phyloP scores from a whole-genome alignment of 2,888 invertebrate species.

The Melangyna quadrimaculata region DNA sequence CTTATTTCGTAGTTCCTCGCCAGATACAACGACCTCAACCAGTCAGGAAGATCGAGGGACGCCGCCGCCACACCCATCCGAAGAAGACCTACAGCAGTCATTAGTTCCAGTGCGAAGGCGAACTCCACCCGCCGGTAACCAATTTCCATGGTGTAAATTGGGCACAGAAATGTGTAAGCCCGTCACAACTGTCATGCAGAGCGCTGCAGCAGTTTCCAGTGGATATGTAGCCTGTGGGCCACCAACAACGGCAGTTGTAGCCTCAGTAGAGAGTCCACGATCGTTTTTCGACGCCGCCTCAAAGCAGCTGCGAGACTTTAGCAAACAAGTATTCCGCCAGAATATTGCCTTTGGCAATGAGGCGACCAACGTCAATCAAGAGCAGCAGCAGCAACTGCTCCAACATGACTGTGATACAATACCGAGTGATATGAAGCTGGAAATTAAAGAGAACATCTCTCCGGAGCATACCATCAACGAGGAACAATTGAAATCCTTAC shows the following conservation, averaged over 20 bases:
- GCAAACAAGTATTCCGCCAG: slow-evolving; percentile 80
- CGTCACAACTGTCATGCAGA: slow-evolving; percentile 68
- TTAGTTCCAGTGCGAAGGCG: slow-evolving; percentile 72
- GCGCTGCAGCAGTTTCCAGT: slow-evolving; percentile 66
- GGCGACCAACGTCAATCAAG: slow-evolving; percentile 67
- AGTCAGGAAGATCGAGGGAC: slow-evolving; percentile 24
- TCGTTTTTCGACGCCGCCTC: slow-evolving; percentile 79
- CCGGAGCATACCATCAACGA: slow-evolving; percentile 83
- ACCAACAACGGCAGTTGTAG: slow-evolving; percentile 71
- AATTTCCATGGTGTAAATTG: slow-evolving; percentile 72
- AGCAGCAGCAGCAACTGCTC: slow-evolving; percentile 63
- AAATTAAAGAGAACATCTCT: slow-evolving; percentile 85
- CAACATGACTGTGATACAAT: slow-evolving; percentile 81
- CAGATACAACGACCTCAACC: slow-evolving; percentile 72
- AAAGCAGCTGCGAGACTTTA: slow-evolving; percentile 78
- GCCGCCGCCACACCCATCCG: slow-evolving; percentile 8
- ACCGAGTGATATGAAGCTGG: slow-evolving; percentile 83
- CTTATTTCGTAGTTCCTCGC: slow-evolving; percentile 82
- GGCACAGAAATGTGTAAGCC: slow-evolving; percentile 73
- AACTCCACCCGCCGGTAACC: slow-evolving; percentile 71
- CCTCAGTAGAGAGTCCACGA: slow-evolving; percentile 73
- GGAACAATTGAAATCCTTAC: slow-evolving; percentile 76
- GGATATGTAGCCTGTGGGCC: slow-evolving; percentile 45
- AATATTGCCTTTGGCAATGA: slow-evolving; percentile 78
- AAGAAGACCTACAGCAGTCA: slow-evolving; percentile 56